Evolutionary conservation across 2,113 vertebrate species (phyloP).

Genomic region (Glareola pratincola): DNA sequence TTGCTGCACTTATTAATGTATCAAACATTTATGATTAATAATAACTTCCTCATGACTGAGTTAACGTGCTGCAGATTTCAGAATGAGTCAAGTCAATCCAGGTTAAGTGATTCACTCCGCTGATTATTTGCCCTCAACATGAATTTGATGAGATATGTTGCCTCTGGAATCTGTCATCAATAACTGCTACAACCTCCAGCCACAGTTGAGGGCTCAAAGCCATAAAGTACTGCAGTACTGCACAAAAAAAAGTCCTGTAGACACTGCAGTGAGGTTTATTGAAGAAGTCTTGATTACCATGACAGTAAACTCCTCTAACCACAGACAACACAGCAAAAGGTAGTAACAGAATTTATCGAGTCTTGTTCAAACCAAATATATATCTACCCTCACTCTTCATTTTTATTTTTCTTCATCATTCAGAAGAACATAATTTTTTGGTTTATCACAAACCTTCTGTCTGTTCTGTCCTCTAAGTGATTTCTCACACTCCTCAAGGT

Average conservation of each 20-base stretch:
- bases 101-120: conserved; percentile 44
- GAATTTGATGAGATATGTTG: conserved; percentile 39
- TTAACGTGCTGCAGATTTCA: background rate
- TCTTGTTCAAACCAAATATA: conserved; percentile 55
- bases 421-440: conserved; percentile 42
- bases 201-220: conserved; percentile 50
- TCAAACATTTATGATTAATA: background rate
- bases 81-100: conserved; percentile 24
- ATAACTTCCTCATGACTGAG: background rate
- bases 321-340: background rate
- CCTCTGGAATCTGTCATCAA: conserved; percentile 63
- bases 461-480: conserved; percentile 49
- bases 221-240: conserved; percentile 60
- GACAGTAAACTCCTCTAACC: conserved; percentile 51
- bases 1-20: background rate
- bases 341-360: conserved; percentile 56
- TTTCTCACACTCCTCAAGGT: conserved; percentile 72
- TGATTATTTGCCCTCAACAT: conserved; percentile 38
- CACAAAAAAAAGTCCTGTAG: conserved; percentile 63
- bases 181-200: conserved; percentile 65
- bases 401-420: conserved; percentile 67
- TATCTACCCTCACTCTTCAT: conserved; percentile 40
- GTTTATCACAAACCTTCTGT: conserved; percentile 66
- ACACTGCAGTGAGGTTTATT: conserved; percentile 59
- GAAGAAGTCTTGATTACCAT: conserved; percentile 72